Evolutionary conservation across 2,113 vertebrate genomes (phyloP).

Genomic region (Bos javanicus): DNA sequence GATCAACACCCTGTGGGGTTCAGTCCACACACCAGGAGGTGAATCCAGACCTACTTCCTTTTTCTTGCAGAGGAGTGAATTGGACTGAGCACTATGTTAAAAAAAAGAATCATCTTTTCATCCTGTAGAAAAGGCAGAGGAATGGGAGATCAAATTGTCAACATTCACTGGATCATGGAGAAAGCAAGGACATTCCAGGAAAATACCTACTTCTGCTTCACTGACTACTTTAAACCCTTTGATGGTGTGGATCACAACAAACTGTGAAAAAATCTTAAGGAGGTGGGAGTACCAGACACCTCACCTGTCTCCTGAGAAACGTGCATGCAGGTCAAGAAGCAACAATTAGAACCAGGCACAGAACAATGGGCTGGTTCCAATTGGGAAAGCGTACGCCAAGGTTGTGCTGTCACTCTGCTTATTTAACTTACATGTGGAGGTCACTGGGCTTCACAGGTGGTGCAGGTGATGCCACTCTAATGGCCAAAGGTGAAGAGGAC

Average conservation of each 20-base stretch:
- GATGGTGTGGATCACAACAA: background rate
- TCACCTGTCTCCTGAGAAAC: background rate
- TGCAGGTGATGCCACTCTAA: background rate
- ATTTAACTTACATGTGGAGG: background rate
- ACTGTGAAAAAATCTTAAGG: background rate
- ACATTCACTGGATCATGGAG: background rate
- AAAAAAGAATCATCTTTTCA: background rate
- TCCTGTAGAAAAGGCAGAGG: background rate
- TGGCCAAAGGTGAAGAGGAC: background rate
- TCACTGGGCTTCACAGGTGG: accelerated
- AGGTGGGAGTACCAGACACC: background rate
- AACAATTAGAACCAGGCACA: background rate
- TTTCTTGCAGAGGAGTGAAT: background rate
- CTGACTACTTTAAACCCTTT: background rate
- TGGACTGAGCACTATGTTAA: background rate
- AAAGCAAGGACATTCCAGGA: background rate
- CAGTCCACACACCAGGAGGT: background rate
- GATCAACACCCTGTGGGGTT: background rate
- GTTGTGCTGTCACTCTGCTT: background rate
- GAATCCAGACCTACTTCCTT: background rate
- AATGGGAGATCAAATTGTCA: background rate
- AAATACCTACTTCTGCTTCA: background rate
- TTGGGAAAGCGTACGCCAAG: background rate
- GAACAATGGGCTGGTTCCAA: background rate
- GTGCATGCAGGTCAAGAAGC: background rate